These are phyloP conservation scores for Phocides pigmalion DNA, from an alignment of 1,140 invertebrate genomes.

Conservation along the genomic window DNA sequence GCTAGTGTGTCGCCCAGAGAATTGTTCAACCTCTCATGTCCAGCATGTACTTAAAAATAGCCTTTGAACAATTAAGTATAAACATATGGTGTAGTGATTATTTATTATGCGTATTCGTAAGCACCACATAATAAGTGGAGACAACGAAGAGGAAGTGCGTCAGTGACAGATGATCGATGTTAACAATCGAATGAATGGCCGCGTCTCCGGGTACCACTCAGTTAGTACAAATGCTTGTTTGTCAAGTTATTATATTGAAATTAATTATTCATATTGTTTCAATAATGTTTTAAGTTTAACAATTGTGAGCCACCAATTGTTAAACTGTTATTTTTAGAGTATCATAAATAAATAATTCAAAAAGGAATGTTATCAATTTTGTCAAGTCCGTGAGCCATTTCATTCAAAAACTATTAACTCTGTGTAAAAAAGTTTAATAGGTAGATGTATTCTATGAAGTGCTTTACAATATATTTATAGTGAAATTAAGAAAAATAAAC, in stretches of 20 bases:
- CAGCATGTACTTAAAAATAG: slow-evolving; percentile 10
- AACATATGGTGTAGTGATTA: slow-evolving; percentile 18
- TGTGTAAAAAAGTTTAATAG: too few relatives aligned
- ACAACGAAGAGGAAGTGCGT: slow-evolving; percentile 54
- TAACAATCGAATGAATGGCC: slow-evolving; percentile 45
- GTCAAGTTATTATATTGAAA: slow-evolving; percentile 23
- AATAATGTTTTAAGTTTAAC: too few relatives aligned
- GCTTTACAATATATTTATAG: too few relatives aligned
- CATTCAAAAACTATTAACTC: too few relatives aligned
- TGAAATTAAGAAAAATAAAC: too few relatives aligned
- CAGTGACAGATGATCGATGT: slow-evolving; percentile 64
- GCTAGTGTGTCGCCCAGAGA: too few relatives aligned
- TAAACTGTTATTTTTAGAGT: too few relatives aligned
- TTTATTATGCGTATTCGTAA: slow-evolving; percentile 32
- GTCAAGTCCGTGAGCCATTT: too few relatives aligned
- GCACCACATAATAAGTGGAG: slow-evolving; percentile 39
- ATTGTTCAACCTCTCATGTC: slow-evolving; percentile 9
- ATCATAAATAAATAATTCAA: too few relatives aligned
- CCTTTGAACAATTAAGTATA: slow-evolving; percentile 28
- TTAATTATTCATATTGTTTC: slow-evolving; percentile 27
- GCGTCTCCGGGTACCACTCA: slow-evolving; percentile 16
- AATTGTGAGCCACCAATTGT: too few relatives aligned
- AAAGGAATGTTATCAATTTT: too few relatives aligned
- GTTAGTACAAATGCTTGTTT: slow-evolving; percentile 13
- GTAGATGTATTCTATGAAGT: too few relatives aligned